A percentile compares a stretch with the other conserved stretches of the same genome.
phyloP scores from a whole-genome alignment of 92 coral and sea anemone genomes.

The Pocillopora meandrina region DNA sequence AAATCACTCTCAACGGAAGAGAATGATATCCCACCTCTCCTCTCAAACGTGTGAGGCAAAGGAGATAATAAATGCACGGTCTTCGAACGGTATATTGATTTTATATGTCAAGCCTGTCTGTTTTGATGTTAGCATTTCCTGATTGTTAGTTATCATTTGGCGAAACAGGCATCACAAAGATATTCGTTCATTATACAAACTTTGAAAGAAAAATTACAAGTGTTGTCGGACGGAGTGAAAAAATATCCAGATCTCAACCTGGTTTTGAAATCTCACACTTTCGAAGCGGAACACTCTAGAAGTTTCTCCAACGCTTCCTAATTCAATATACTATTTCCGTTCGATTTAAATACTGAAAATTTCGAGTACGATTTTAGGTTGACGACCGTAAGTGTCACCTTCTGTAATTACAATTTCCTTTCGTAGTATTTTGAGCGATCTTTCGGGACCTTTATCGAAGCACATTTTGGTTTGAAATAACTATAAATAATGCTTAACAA shows the following conservation, averaged over 20 bases:
- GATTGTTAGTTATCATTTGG: constrained; percentile 6
- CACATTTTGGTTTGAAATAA: neutral
- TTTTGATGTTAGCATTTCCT: constrained; percentile 4
- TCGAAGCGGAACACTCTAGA: constrained; percentile 9
- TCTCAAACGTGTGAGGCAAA: neutral
- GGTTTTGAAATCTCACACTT: too few species aligned
- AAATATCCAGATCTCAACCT: neutral
- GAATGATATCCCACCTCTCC: neutral
- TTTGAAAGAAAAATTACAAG: neutral
- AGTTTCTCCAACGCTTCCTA: neutral
- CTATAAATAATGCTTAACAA: neutral
- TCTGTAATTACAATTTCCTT: neutral
- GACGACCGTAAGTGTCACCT: neutral
- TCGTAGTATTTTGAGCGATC: neutral
- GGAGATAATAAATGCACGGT: neutral
- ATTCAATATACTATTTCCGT: constrained; percentile 10
- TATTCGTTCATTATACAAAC: neutral
- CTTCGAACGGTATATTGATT: neutral
- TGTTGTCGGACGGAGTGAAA: neutral
- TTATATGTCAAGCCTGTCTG: neutral
- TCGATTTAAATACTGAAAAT: neutral
- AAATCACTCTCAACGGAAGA: neutral
- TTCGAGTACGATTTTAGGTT: neutral
- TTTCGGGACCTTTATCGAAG: neutral
- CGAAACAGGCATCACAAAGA: neutral